phyloP scores from a whole-genome alignment of 2,113 vertebrate genomes.

The Phaetusa simplex region DNA sequence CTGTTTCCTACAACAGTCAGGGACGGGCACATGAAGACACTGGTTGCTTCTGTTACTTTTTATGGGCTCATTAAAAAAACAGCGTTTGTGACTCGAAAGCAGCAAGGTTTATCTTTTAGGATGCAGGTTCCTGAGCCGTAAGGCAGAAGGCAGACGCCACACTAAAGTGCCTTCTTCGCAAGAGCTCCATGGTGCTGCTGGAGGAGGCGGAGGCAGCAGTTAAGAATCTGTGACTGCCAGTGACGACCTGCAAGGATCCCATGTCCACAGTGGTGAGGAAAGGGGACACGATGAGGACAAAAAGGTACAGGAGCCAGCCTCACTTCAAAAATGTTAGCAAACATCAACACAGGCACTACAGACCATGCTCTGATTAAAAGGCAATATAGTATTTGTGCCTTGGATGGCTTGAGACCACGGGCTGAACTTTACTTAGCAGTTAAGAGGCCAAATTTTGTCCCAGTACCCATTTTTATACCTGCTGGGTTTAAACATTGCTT shows the following conservation, averaged over 20 bases:
- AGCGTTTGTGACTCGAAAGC: accelerated
- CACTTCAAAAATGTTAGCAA: not conserved
- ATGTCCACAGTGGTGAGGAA: not conserved
- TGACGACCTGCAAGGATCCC: not conserved
- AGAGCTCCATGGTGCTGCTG: not conserved
- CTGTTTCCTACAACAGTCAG: not conserved
- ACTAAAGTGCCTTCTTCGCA: not conserved
- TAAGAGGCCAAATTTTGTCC: not conserved
- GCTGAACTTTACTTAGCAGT: not conserved
- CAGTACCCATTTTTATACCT: not conserved
- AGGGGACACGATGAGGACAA: not conserved
- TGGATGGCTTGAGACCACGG: accelerated
- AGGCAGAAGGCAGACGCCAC: not conserved
- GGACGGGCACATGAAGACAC: not conserved
- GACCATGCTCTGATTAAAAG: not conserved
- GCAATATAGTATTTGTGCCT: not conserved
- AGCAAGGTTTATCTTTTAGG: not conserved
- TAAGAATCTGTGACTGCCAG: not conserved
- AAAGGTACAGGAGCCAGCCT: not conserved
- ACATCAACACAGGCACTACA: not conserved
- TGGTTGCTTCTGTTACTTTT: not conserved
- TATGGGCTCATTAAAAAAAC: not conserved
- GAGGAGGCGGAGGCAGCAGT: not conserved
- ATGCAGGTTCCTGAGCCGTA: not conserved
- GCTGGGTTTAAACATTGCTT: not conserved